A percentile compares a stretch with the other conserved stretches of the same genome.
These are phyloP conservation scores for Pararge aegeria DNA, from an alignment of 1,140 invertebrate genomes.

Conservation along the genomic window DNA sequence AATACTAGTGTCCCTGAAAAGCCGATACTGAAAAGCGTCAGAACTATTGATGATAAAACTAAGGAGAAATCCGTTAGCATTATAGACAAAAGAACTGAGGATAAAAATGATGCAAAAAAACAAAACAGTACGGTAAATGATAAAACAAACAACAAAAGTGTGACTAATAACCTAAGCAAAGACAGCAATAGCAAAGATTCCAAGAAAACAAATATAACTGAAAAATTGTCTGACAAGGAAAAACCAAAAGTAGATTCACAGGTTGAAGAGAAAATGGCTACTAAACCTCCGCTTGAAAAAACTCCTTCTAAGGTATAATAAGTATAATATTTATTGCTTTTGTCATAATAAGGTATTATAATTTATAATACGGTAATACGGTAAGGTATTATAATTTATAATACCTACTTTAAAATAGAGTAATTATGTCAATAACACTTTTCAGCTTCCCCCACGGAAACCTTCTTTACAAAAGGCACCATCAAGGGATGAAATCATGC, in stretches of 20 bases:
- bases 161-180: constrained; percentile 9
- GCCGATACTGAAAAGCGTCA: constrained; percentile 57
- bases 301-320: constrained; percentile 65
- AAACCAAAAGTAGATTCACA: constrained; percentile 12
- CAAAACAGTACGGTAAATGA: constrained; percentile 46
- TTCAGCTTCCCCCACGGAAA: constrained; percentile 67
- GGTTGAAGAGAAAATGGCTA: constrained; percentile 65
- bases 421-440: background rate
- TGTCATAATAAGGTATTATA: no score
- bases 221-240: constrained; percentile 28
- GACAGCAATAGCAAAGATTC: constrained; percentile 30
- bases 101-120: constrained; percentile 54
- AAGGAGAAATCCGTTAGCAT: constrained; percentile 69
- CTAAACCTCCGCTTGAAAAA: constrained; percentile 68
- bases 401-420: no score
- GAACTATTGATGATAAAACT: constrained; percentile 64
- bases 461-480: constrained; percentile 69
- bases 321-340: no score
- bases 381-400: no score
- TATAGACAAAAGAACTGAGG: constrained; percentile 53
- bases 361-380: no score
- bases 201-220: constrained; percentile 41
- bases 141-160: constrained; percentile 46
- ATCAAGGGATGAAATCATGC: constrained; percentile 70
- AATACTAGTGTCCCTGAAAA: constrained; percentile 49